These are phyloP conservation scores for Popillia japonica DNA, from an alignment of 1,140 invertebrate species.

Conservation along the genomic window DNA sequence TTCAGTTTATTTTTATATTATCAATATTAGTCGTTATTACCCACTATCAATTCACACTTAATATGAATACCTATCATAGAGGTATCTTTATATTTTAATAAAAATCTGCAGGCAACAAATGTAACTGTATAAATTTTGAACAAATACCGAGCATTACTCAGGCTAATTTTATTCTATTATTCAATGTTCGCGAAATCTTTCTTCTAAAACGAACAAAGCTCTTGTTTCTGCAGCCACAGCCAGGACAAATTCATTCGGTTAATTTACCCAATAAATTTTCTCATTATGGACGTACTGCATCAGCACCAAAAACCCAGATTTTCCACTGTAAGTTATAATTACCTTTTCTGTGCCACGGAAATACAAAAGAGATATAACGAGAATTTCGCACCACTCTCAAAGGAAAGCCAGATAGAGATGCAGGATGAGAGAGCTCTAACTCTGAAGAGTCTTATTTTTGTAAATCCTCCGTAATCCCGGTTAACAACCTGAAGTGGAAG, in stretches of 20 bases:
- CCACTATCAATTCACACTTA: too few species aligned
- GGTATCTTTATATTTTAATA: too few species aligned
- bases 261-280: conserved; percentile 12
- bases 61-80: too few species aligned
- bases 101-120: too few species aligned
- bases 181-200: too few species aligned
- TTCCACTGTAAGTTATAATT: not conserved
- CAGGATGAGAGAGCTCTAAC: not conserved
- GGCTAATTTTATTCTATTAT: too few species aligned
- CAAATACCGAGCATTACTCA: too few species aligned
- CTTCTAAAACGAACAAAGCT: too few species aligned
- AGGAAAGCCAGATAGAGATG: not conserved
- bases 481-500: conserved; percentile 18
- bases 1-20: too few species aligned
- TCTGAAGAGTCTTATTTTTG: conserved; percentile 5
- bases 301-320: not conserved
- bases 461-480: conserved; percentile 23
- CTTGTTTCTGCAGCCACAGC: not conserved
- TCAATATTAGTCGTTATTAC: too few species aligned
- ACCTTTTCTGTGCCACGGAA: not conserved
- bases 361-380: not conserved
- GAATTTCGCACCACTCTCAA: not conserved
- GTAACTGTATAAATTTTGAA: too few species aligned
- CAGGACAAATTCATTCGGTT: not conserved
- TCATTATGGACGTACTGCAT: not conserved